Percentiles rank a stretch among this genome's conserved stretches.
phyloP scores from a whole-genome alignment of 2,888 invertebrate genomes.

The Dynastes tityus region DNA sequence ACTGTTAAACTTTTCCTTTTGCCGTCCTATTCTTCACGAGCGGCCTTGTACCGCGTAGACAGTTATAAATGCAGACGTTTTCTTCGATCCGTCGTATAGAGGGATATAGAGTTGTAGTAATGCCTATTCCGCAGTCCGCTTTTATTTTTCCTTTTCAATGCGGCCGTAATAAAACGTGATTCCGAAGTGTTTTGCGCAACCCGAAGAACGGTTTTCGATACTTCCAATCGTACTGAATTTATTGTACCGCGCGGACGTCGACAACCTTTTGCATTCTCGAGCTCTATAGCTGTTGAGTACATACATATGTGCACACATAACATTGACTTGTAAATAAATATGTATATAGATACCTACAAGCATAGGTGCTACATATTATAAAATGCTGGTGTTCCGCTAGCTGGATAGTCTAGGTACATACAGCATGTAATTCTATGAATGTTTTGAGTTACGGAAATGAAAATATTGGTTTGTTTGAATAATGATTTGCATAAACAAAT shows the following conservation, averaged over 20 bases:
- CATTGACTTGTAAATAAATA: too few species aligned
- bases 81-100: neutral
- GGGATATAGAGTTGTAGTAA: too few species aligned
- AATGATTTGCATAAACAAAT: slow-evolving; percentile 11
- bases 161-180: neutral
- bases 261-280: neutral
- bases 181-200: slow-evolving; percentile 5
- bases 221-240: slow-evolving; percentile 6
- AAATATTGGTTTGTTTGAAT: neutral
- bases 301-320: too few species aligned
- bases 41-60: slow-evolving; percentile 18
- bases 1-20: slow-evolving; percentile 23
- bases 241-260: neutral
- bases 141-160: neutral
- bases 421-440: slow-evolving; percentile 1
- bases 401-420: neutral
- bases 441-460: neutral
- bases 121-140: neutral
- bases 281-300: neutral
- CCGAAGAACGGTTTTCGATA: slow-evolving; percentile 5
- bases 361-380: too few species aligned
- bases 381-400: too few species aligned
- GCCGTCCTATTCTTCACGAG: slow-evolving; percentile 13
- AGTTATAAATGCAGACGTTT: slow-evolving; percentile 9
- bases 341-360: too few species aligned